Evolutionary conservation across 2,113 vertebrate genomes (phyloP).

Genomic region (Psammodynastes pulverulentus): DNA sequence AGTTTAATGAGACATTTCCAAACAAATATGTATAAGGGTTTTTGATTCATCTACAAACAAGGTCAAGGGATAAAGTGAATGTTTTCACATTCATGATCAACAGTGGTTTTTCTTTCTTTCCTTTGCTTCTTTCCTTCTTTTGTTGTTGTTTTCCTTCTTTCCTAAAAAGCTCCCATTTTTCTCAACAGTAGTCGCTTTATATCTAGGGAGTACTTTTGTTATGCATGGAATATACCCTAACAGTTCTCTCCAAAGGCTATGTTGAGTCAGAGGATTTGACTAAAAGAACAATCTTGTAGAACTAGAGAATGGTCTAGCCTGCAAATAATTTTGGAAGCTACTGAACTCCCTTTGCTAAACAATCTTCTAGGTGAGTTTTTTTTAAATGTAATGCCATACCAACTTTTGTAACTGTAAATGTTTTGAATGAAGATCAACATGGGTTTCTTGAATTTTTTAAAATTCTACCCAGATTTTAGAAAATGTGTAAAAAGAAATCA

Average conservation of each 20-base stretch:
- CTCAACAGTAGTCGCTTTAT: not conserved
- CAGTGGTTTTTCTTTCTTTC: not conserved
- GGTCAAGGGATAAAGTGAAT: not conserved
- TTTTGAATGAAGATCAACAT: not conserved
- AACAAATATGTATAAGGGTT: not conserved
- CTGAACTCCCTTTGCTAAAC: not conserved
- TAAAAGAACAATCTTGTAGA: not conserved
- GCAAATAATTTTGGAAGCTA: not conserved
- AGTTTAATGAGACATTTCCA: not conserved
- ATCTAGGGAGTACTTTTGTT: slow-evolving; percentile 1
- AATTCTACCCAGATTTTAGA: not conserved
- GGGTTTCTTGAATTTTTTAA: not conserved
- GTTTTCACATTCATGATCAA: not conserved
- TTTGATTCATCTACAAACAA: not conserved
- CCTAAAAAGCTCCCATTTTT: slow-evolving; percentile 6
- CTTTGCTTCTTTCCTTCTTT: not conserved
- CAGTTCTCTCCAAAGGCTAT: not conserved
- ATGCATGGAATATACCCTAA: slow-evolving; percentile 7
- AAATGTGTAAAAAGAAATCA: not conserved
- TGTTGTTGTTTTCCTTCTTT: not conserved
- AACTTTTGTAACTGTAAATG: not conserved
- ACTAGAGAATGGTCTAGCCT: not conserved
- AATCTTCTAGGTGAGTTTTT: not conserved
- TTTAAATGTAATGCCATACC: not conserved
- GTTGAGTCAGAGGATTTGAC: slow-evolving; percentile 4